phyloP scores from a whole-genome alignment of 1,140 invertebrate species.

The Pogonognathellus flavescens region DNA sequence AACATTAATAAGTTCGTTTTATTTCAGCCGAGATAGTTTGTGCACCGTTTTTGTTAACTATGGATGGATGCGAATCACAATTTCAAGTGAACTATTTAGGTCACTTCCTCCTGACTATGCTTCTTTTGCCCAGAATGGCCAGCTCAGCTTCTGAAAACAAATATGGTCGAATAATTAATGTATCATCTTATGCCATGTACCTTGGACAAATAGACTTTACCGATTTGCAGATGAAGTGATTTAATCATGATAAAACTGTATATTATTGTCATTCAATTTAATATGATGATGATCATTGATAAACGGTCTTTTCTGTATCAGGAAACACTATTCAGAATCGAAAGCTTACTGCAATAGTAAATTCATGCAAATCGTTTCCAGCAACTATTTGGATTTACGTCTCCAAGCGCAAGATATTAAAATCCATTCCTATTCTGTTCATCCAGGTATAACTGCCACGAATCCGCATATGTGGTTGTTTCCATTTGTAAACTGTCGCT shows the following conservation, averaged over 20 bases:
- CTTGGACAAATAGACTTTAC: conserved; percentile 74
- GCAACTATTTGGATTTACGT: conserved; percentile 78
- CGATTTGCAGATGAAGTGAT: conserved; percentile 81
- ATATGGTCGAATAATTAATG: conserved; percentile 82
- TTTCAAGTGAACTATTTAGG: conserved; percentile 88
- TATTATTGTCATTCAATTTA: background rate
- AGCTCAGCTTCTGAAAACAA: conserved; percentile 69
- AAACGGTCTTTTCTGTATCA: background rate
- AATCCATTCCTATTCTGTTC: conserved; percentile 82
- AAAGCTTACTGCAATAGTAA: conserved; percentile 88
- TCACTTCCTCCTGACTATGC: conserved; percentile 88
- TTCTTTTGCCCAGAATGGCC: conserved; percentile 80
- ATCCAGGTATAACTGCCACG: conserved; percentile 90
- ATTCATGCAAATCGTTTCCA: conserved; percentile 85
- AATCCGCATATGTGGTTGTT: conserved; percentile 70
- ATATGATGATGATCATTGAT: background rate
- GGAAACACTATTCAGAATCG: conserved; percentile 52
- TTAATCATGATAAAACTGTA: conserved; percentile 64
- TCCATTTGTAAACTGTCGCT: background rate
- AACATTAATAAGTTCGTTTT: too few species aligned
- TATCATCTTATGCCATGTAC: conserved; percentile 85
- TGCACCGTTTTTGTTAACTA: conserved; percentile 80
- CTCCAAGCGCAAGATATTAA: conserved; percentile 73
- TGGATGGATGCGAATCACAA: conserved; percentile 87
- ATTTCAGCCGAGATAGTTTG: conserved; percentile 88